Conservation (phyloP, 2,888 invertebrate species). For the Acleris holmiana region DNA sequence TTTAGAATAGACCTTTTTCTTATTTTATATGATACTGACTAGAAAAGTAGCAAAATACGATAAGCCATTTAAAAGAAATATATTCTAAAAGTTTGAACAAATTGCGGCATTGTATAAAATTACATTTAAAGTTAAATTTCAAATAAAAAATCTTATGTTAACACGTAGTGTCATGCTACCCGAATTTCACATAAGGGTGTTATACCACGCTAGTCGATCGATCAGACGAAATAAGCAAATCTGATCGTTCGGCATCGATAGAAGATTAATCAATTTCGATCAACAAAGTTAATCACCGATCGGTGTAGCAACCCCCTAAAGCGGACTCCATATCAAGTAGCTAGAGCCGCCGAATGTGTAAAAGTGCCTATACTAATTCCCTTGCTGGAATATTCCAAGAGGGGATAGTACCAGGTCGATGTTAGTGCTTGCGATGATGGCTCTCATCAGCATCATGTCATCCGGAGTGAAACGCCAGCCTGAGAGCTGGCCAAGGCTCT, state of each 20-base stretch:
- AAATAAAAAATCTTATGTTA: background rate
- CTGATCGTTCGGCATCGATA: too few relatives aligned
- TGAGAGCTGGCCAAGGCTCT: slow-evolving; percentile 86
- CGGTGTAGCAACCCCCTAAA: too few relatives aligned
- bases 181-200: too few relatives aligned
- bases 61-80: background rate
- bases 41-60: slow-evolving; percentile 4
- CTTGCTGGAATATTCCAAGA: slow-evolving; percentile 82
- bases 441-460: slow-evolving; percentile 87
- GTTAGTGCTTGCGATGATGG: slow-evolving; percentile 87
- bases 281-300: too few relatives aligned
- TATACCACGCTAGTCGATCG: too few relatives aligned
- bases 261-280: too few relatives aligned
- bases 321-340: too few relatives aligned
- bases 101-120: background rate
- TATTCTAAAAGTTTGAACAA: background rate
- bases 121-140: background rate
- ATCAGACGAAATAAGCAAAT: too few relatives aligned
- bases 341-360: too few relatives aligned
- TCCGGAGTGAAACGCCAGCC: slow-evolving; percentile 88
- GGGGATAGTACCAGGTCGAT: slow-evolving; percentile 87
- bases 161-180: too few relatives aligned
- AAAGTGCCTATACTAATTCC: slow-evolving; percentile 44
- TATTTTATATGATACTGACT: slow-evolving; percentile 11
- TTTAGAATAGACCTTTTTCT: too few relatives aligned